These are phyloP conservation scores for Virgularia gustaviana DNA, from an alignment of 92 coral and sea anemone genomes.

Conservation along the genomic window DNA sequence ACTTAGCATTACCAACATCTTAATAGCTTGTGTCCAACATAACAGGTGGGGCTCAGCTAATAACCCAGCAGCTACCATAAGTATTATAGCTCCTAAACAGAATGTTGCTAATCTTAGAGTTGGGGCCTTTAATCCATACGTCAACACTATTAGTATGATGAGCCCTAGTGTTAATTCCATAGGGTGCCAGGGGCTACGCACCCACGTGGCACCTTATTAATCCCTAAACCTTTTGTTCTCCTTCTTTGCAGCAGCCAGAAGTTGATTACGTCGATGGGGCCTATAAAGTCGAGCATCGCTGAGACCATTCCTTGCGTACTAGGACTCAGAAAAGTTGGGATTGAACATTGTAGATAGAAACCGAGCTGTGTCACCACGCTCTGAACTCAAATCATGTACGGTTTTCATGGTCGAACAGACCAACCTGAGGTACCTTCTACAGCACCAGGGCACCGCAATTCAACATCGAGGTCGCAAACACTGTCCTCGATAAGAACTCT, in stretches of 20 bases:
- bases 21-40: constrained; percentile 47
- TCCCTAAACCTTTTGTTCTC: constrained; percentile 39
- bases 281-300: constrained; percentile 42
- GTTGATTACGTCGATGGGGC: constrained; percentile 44
- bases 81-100: constrained; percentile 24
- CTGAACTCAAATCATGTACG: constrained; percentile 95
- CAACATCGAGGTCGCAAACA: constrained; percentile 98
- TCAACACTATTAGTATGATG: constrained; percentile 45
- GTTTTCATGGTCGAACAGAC: constrained; percentile 93
- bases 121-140: constrained; percentile 44
- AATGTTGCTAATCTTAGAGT: constrained; percentile 29
- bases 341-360: constrained; percentile 78
- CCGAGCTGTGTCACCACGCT: constrained; percentile 89
- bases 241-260: constrained; percentile 43
- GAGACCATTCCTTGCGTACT: constrained; percentile 28
- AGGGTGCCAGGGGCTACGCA: constrained; percentile 40
- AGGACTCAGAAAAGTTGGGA: constrained; percentile 37
- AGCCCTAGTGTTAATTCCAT: constrained; percentile 49
- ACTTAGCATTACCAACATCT: constrained; percentile 41
- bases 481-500: constrained; percentile 76
- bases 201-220: constrained; percentile 31
- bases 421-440: constrained; percentile 56
- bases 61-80: constrained; percentile 33
- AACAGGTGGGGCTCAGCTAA: constrained; percentile 37
- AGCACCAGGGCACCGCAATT: constrained; percentile 77